These are phyloP conservation scores for Dasysyrphus albostriatus DNA, from an alignment of 2,888 invertebrate species.

Conservation along the genomic window DNA sequence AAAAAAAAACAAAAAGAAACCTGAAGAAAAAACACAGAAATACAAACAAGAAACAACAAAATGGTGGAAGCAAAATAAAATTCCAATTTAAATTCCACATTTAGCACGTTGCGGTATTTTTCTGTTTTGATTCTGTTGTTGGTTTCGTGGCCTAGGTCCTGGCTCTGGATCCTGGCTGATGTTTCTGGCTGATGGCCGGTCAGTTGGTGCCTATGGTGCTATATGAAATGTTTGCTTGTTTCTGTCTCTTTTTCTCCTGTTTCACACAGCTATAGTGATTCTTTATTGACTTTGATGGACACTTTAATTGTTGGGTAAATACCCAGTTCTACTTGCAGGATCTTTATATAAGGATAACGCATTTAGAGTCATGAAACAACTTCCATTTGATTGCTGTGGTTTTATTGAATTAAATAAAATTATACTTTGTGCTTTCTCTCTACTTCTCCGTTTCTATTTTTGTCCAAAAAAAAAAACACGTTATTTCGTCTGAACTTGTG, in stretches of 20 bases:
- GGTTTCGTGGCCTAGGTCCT: neutral
- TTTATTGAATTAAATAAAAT: slow-evolving; percentile 26
- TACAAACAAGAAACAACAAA: neutral
- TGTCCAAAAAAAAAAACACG: neutral
- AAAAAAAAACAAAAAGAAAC: slow-evolving; percentile 1
- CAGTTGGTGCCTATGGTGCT: neutral
- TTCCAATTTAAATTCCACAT: slow-evolving; percentile 45
- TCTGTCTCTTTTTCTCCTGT: neutral
- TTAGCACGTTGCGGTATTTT: slow-evolving; percentile 57
- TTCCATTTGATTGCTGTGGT: slow-evolving; percentile 8
- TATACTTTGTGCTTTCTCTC: neutral
- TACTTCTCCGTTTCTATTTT: neutral
- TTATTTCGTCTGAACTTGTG: neutral
- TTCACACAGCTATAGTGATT: slow-evolving; percentile 5
- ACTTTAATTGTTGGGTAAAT: slow-evolving; percentile 68
- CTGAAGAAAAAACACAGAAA: neutral
- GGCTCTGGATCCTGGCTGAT: neutral
- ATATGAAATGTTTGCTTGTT: neutral
- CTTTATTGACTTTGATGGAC: slow-evolving; percentile 66
- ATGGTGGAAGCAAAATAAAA: slow-evolving; percentile 28
- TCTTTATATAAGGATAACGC: slow-evolving; percentile 10
- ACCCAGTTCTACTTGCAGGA: slow-evolving; percentile 25
- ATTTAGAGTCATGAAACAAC: slow-evolving; percentile 5
- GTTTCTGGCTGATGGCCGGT: slow-evolving; percentile 5
- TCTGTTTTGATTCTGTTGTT: slow-evolving; percentile 29